A percentile compares a stretch with the other conserved stretches of the same genome.
Conservation (phyloP, 2,797 vertebrate species). For the Chaetophractus vellerosus region DNA sequence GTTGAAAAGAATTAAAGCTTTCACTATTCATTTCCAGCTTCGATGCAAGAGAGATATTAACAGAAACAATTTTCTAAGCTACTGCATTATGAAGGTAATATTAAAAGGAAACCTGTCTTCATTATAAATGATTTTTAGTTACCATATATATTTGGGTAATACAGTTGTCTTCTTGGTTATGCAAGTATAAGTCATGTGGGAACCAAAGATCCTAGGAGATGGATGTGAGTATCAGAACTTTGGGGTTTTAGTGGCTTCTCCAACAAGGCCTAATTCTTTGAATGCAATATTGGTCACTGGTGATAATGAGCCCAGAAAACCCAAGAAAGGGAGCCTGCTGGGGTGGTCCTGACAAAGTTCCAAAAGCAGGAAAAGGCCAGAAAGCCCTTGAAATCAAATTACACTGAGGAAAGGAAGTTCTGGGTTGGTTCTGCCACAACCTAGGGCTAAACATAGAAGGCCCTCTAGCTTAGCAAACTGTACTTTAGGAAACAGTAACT, state of each 20-base stretch:
- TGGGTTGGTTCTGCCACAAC: neutral
- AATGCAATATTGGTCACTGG: conserved; percentile 8
- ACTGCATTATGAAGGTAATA: conserved; percentile 2
- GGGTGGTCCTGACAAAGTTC: neutral
- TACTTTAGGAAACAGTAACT: neutral
- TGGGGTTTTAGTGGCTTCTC: conserved; percentile 6
- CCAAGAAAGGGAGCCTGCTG: neutral
- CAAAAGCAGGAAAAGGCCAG: neutral
- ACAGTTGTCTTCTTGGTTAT: neutral
- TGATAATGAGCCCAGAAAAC: neutral
- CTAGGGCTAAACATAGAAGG: neutral
- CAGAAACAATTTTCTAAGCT: conserved; percentile 16
- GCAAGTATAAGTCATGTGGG: neutral
- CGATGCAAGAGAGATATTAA: neutral
- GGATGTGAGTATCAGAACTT: conserved; percentile 11
- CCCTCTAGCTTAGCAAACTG: neutral
- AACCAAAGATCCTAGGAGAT: neutral
- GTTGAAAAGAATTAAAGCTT: conserved; percentile 54
- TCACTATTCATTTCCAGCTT: neutral
- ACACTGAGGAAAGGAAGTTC: neutral
- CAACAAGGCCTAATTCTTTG: conserved; percentile 7
- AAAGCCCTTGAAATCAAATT: conserved; percentile 38
- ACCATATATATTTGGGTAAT: neutral
- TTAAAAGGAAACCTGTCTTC: conserved; percentile 50
- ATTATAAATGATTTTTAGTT: conserved; percentile 49